Conservation (phyloP, 2,113 vertebrate species). For the Casuarius casuarius region DNA sequence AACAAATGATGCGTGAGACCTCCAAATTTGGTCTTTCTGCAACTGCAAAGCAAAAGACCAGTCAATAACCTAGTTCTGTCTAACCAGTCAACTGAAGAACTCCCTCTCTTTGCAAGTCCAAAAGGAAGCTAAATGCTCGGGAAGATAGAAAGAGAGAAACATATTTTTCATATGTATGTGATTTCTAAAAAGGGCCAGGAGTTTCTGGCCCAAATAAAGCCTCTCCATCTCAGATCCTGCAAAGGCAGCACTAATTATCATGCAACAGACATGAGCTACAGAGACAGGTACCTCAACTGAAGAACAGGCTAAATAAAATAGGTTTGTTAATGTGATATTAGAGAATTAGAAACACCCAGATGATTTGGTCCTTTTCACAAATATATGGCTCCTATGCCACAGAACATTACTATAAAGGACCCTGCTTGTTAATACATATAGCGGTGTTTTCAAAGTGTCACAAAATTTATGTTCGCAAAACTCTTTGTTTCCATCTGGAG, state of each 20-base stretch:
- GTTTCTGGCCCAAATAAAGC: neutral
- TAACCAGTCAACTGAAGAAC: neutral
- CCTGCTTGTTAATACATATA: neutral
- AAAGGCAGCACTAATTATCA: neutral
- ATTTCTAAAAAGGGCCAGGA: neutral
- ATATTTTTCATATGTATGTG: rapidly evolving
- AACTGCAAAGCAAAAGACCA: neutral
- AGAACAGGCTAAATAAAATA: neutral
- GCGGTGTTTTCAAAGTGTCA: neutral
- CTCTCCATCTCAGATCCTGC: neutral
- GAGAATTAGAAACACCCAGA: neutral
- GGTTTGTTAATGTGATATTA: neutral
- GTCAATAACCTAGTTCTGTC: neutral
- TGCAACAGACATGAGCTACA: neutral
- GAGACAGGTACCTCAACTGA: neutral
- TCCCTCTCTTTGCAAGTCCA: neutral
- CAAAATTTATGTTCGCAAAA: neutral
- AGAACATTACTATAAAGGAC: neutral
- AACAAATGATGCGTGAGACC: neutral
- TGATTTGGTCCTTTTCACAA: neutral
- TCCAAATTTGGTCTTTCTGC: neutral
- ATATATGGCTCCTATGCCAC: neutral
- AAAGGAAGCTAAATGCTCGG: neutral
- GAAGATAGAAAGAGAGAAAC: neutral
- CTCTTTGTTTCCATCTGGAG: neutral